A percentile compares a stretch with the other conserved stretches of the same genome.
These are phyloP conservation scores for Enhydra lutris DNA, from an alignment of 2,113 vertebrate species.

Conservation along the genomic window DNA sequence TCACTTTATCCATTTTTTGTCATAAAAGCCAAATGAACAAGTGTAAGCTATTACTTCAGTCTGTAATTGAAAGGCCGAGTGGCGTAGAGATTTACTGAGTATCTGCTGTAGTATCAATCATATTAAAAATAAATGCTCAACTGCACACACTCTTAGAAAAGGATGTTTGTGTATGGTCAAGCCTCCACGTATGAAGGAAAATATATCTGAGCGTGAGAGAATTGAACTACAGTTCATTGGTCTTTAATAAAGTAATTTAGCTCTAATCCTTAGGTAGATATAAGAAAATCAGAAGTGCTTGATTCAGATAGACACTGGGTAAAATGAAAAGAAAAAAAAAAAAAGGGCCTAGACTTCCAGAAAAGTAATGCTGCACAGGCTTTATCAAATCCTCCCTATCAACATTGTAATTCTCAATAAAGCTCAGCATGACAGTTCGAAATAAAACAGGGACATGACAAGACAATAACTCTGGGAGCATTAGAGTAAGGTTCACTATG, in stretches of 20 bases:
- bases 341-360: slow-evolving; percentile 3
- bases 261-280: slow-evolving; percentile 47
- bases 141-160: neutral
- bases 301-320: slow-evolving; percentile 49
- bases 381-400: slow-evolving; percentile 61
- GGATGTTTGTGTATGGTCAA: slow-evolving; percentile 40
- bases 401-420: slow-evolving; percentile 60
- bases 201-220: slow-evolving; percentile 20
- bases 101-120: slow-evolving; percentile 17
- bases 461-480: slow-evolving; percentile 35
- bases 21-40: slow-evolving; percentile 50
- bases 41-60: slow-evolving; percentile 32
- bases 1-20: slow-evolving; percentile 41
- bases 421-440: slow-evolving; percentile 54
- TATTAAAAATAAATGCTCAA: slow-evolving; percentile 51
- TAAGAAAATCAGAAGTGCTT: slow-evolving; percentile 54
- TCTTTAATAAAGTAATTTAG: slow-evolving; percentile 66
- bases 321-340: slow-evolving; percentile 55
- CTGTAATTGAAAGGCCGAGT: slow-evolving; percentile 42
- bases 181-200: neutral
- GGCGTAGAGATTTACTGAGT: slow-evolving; percentile 36
- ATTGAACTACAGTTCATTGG: slow-evolving; percentile 51
- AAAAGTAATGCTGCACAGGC: slow-evolving; percentile 45
- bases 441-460: slow-evolving; percentile 52
- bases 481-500: slow-evolving; percentile 23